Evolutionary conservation across 2,797 vertebrate species (phyloP).

Genomic region (Tolypeutes matacus): DNA sequence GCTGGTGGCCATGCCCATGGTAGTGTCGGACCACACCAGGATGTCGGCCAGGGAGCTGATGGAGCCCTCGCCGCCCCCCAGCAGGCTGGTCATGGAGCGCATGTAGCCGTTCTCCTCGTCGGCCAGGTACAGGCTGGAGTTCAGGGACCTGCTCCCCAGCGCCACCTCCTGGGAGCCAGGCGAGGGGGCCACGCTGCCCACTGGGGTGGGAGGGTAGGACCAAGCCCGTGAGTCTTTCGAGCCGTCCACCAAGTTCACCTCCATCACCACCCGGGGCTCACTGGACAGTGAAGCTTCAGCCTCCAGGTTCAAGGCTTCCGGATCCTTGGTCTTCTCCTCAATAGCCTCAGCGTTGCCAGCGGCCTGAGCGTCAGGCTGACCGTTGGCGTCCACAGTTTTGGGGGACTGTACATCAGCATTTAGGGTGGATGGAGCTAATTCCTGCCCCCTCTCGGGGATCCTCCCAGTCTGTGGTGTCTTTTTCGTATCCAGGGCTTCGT

Average conservation of each 20-base stretch:
- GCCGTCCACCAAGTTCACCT: neutral
- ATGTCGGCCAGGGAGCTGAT: constrained; percentile 66
- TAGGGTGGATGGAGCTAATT: neutral
- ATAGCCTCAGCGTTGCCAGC: rapidly evolving
- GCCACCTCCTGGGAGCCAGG: rapidly evolving
- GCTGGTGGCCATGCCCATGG: neutral
- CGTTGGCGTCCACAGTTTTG: rapidly evolving
- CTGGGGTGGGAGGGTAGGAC: neutral
- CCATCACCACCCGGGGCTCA: rapidly evolving
- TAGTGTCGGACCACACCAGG: constrained; percentile 69
- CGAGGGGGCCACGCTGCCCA: rapidly evolving
- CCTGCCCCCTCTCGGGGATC: neutral
- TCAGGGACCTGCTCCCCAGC: neutral
- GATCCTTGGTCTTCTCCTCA: neutral
- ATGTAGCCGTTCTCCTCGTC: constrained; percentile 20
- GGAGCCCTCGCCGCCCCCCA: constrained; percentile 60
- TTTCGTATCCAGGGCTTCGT: neutral
- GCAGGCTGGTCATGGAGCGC: constrained; percentile 77
- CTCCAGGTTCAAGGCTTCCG: rapidly evolving
- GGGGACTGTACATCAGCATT: neutral
- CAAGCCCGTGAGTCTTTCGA: rapidly evolving
- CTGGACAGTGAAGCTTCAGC: rapidly evolving
- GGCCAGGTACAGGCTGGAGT: neutral
- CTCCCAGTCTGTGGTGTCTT: rapidly evolving
- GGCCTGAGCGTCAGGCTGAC: neutral